phyloP scores from a whole-genome alignment of 2,113 vertebrate species.

The Pterocles burchelli region DNA sequence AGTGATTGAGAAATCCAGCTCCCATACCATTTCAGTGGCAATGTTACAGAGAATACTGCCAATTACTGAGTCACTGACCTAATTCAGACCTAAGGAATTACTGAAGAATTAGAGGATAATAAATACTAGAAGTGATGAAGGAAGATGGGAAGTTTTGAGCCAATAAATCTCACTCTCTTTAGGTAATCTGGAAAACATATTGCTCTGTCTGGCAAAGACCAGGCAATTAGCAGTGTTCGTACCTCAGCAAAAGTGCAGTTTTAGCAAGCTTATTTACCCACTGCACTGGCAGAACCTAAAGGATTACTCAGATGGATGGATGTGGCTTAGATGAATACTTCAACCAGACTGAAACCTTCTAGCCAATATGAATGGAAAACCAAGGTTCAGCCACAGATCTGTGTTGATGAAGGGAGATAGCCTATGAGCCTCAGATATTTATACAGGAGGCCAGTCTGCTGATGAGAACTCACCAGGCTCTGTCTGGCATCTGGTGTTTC shows the following conservation, averaged over 20 bases:
- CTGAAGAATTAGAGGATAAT: conserved; percentile 16
- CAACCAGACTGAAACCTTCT: background rate
- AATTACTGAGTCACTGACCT: conserved; percentile 44
- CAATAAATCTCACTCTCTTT: background rate
- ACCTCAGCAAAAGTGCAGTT: background rate
- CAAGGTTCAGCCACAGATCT: background rate
- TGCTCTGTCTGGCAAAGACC: background rate
- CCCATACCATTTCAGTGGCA: background rate
- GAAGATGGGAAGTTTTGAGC: background rate
- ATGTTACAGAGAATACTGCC: conserved; percentile 15
- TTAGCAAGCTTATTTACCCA: background rate
- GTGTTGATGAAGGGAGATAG: background rate
- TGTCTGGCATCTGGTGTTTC: background rate
- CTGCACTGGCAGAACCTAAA: background rate
- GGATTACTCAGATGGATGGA: background rate
- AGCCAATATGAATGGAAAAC: background rate
- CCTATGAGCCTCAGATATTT: background rate
- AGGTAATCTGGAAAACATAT: conserved; percentile 38
- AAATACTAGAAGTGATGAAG: conserved; percentile 45
- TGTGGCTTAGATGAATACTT: background rate
- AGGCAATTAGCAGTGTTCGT: background rate
- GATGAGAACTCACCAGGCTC: background rate
- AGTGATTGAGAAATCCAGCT: background rate
- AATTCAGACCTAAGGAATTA: conserved; percentile 29
- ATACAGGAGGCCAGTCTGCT: background rate